Evolutionary conservation across 2,888 invertebrate genomes (phyloP).

Genomic region (Prosopocoilus inquinatus): DNA sequence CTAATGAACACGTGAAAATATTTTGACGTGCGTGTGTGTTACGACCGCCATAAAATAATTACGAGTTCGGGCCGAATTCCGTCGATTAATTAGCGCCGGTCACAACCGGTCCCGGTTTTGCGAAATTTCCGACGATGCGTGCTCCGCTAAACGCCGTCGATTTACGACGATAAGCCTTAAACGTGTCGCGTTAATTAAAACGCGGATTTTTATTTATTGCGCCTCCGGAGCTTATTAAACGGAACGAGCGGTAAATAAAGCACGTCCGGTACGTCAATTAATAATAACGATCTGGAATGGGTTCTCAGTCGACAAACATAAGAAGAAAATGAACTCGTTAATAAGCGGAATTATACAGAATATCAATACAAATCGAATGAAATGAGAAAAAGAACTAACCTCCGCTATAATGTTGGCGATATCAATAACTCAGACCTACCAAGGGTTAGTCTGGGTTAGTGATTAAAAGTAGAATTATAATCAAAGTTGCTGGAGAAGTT

Average conservation of each 20-base stretch:
- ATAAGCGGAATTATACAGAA: too few species aligned
- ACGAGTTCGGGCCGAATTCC: slow-evolving; percentile 14
- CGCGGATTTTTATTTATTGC: slow-evolving; percentile 8
- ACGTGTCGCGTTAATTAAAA: slow-evolving; percentile 18
- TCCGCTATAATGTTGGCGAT: too few species aligned
- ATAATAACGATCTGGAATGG: neutral
- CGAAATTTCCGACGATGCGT: slow-evolving; percentile 16
- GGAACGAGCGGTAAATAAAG: slow-evolving; percentile 4
- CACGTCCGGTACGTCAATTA: slow-evolving; percentile 9
- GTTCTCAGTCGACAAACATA: too few species aligned
- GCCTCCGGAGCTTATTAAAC: slow-evolving; percentile 1
- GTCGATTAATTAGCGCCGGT: slow-evolving; percentile 15
- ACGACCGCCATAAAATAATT: slow-evolving; percentile 12
- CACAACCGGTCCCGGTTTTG: slow-evolving; percentile 14
- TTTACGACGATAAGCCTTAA: slow-evolving; percentile 20
- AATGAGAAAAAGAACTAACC: too few species aligned
- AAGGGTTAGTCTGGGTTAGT: too few species aligned
- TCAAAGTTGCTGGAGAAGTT: too few species aligned
- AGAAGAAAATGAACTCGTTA: too few species aligned
- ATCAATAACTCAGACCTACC: too few species aligned
- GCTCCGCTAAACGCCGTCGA: slow-evolving; percentile 14
- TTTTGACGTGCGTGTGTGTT: slow-evolving; percentile 14
- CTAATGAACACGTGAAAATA: slow-evolving; percentile 17
- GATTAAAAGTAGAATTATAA: too few species aligned
- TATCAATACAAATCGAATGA: too few species aligned